Evolutionary conservation across 2,113 vertebrate species (phyloP), one percentile per base, ranked within the genome.

Genomic region (Myanophis thanlyinensis): DNA sequence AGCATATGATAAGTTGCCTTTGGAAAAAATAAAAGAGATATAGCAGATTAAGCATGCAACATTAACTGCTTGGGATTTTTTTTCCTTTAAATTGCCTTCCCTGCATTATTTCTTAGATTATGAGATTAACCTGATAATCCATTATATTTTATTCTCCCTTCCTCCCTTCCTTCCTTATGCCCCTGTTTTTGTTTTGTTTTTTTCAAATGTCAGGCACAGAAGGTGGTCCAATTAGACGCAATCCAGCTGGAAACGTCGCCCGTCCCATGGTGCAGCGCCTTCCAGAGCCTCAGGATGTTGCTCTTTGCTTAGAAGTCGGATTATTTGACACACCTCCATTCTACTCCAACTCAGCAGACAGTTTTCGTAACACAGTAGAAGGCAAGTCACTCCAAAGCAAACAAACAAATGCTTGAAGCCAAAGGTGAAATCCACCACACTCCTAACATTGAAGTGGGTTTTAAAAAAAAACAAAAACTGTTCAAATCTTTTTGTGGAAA

Each of bases 281-380:
- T 20, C 99, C 99, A 8, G 98, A 98, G 25, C 98, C 99, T 0
- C 97, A 98, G 95, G 99, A 99, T 89, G 98, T 99, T 6, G 96
- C 97, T 8, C 98, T 97, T 95, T 99, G 99, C 94, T 97, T 99
- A 94, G 98, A 99, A 97, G 98, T 99, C 3, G 97, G 95, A 73
- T 48, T 97, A 51, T 99, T 99, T 91, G 99, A 99, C 97, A 99
- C 99, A 0, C 98, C 99, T 5, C 99, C 99, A 30, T 99, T 98
- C 96, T 99, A 99, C 94, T 99, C 99, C 95, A 99, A 99, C 91
- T 99, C 99, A 87, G 98, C 98, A 2, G 98, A 99, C 89, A 99
- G 99, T 95, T 99, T 99, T 95, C 98, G 99, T 86, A 99, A 99
- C 97, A 98, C 98, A 27, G 96, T 99, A 4, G 99, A 99, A 98